Evolutionary conservation across 2,113 vertebrate genomes (phyloP).

Genomic region (Gopherus flavomarginatus): DNA sequence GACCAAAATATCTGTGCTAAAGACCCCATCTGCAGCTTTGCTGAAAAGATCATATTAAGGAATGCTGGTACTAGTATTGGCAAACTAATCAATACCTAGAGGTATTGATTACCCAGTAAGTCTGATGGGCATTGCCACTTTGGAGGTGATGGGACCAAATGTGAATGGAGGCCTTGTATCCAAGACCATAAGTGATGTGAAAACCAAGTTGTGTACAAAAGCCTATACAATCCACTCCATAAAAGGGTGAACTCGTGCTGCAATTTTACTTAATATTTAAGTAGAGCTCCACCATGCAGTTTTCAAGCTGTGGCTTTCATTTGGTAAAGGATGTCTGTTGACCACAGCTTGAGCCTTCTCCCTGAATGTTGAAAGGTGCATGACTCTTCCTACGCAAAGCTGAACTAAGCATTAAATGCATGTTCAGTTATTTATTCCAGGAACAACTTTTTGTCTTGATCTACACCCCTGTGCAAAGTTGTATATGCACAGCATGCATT

Average conservation of each 20-base stretch:
- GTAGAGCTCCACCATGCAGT: neutral
- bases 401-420: neutral
- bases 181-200: neutral
- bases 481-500: neutral
- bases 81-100: neutral
- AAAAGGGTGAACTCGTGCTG: neutral
- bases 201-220: neutral
- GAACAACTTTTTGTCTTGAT: neutral
- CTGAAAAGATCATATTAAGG: neutral
- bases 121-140: neutral
- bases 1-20: neutral
- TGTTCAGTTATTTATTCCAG: neutral
- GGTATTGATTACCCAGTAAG: neutral
- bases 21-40: neutral
- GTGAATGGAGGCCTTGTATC: neutral
- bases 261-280: neutral
- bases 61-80: neutral
- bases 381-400: neutral
- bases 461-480: neutral
- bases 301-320: neutral
- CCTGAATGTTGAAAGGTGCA: neutral
- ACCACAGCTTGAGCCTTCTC: neutral
- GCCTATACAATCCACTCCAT: neutral
- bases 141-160: neutral
- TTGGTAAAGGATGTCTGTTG: neutral